Conservation (phyloP, 2,113 vertebrate genomes). For the Leptocoma aspasia region DNA sequence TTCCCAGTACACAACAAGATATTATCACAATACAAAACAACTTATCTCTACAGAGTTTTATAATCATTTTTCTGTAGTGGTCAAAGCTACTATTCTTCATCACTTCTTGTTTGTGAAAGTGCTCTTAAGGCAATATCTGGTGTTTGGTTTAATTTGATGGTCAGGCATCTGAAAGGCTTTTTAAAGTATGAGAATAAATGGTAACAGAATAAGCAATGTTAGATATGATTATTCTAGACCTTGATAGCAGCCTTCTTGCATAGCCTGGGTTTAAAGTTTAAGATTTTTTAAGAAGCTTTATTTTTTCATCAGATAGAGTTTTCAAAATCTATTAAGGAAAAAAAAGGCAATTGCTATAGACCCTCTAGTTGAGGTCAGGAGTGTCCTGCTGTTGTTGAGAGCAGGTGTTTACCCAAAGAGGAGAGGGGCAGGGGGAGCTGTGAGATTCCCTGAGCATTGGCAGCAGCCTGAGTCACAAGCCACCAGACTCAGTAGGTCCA, state of each 20-base stretch:
- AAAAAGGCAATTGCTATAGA: not conserved
- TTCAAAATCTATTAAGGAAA: not conserved
- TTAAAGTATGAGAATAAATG: not conserved
- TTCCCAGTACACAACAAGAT: not conserved
- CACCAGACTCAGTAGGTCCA: not conserved
- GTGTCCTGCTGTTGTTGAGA: not conserved
- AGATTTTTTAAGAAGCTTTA: not conserved
- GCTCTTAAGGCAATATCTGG: not conserved
- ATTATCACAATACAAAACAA: not conserved
- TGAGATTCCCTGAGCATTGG: not conserved
- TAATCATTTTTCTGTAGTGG: not conserved
- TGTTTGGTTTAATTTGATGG: not conserved
- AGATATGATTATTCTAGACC: not conserved
- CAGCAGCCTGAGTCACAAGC: not conserved
- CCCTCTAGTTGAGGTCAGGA: not conserved
- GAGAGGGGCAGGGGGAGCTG: not conserved
- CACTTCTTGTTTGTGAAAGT: not conserved
- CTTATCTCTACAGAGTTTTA: not conserved
- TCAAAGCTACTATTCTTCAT: not conserved
- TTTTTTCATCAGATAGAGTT: not conserved
- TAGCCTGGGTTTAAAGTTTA: not conserved
- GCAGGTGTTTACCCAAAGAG: not conserved
- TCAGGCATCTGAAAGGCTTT: not conserved
- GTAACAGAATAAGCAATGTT: not conserved
- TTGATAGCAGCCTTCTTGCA: not conserved